Evolutionary conservation across 2,113 vertebrate species (phyloP).

Genomic region (Paracanthobrama guichenoti): DNA sequence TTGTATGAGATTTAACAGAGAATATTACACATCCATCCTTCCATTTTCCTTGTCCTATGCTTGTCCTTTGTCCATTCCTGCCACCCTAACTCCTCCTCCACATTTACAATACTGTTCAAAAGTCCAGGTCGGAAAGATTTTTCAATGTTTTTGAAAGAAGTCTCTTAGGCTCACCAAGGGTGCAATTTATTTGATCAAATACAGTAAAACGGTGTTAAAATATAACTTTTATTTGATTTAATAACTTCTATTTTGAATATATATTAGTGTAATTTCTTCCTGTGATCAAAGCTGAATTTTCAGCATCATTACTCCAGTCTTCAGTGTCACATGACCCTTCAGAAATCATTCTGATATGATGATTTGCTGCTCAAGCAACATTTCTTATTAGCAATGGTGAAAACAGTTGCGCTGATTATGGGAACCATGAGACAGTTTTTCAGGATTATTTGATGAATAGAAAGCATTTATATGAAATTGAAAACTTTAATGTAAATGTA

Average conservation of each 20-base stretch:
- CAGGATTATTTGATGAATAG: background rate
- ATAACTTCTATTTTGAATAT: background rate
- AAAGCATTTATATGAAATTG: background rate
- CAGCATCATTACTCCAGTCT: background rate
- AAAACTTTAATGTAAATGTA: background rate
- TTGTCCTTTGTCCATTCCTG: too few species aligned
- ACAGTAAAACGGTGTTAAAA: background rate
- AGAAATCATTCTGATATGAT: background rate
- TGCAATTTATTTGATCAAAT: background rate
- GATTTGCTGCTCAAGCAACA: background rate
- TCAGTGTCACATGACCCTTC: background rate
- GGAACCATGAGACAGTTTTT: background rate
- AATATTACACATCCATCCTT: too few species aligned
- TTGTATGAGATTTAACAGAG: too few species aligned
- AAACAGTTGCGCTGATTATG: background rate
- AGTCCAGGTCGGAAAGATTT: background rate
- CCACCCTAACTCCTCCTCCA: background rate
- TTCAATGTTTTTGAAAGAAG: background rate
- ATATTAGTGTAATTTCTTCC: background rate
- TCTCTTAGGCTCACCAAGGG: background rate
- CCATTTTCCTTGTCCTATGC: too few species aligned
- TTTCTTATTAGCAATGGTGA: background rate
- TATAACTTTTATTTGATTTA: background rate
- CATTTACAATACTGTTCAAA: background rate
- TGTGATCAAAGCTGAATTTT: background rate